Base-by-base conservation (phyloP, 2,888 invertebrate genomes). In the Zeuzera pyrina region DNA sequence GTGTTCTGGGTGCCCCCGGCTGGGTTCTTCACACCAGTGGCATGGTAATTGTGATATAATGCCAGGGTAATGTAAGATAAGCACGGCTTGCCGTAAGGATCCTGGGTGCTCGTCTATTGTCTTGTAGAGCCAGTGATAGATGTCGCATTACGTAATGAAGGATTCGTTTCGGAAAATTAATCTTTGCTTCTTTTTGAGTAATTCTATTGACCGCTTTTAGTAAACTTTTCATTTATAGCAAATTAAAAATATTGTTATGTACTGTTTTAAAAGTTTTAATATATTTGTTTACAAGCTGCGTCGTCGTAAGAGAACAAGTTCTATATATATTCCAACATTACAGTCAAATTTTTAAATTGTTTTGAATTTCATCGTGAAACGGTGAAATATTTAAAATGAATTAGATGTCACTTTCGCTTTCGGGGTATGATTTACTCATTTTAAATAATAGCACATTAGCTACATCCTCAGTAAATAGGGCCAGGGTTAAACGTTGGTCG, bases 21-120 rank as follows among this genome's bases (percentile, higher is more conserved):
- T 49, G 54, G 53, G 53, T 58, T 56, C n/a, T n/a, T n/a, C n/a
- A n/a, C 30, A 60, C 69, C 70, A 60, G 71, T 78, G 78, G 73
- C 73, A 81, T 81, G 81, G 77, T 81, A 77, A 79, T 60, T 61
- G 76, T 77, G 77, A 61, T 52, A n/a, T 12, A n/a, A n/a, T n/a
- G 55, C n/a, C n/a, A n/a, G 66, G 67, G 66, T 60, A 55, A 51
- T 33, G 45, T 55, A 50, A 47, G 39, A 45, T 47, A 35, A 26
- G n/a, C n/a, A n/a, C n/a, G n/a, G n/a, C n/a, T n/a, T 29, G 22
- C 48, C 48, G 52, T 51, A 56, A 52, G 63, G 65, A 58, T 54
- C 58, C 65, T 55, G 67, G 54, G 52, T 52, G 57, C 53, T 56
- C 62, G 65, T 59, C 58, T 59, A 57, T 68, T 69, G 59, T 66